Conservation (phyloP, 2,113 vertebrate species). For the Pluvialis apricaria region DNA sequence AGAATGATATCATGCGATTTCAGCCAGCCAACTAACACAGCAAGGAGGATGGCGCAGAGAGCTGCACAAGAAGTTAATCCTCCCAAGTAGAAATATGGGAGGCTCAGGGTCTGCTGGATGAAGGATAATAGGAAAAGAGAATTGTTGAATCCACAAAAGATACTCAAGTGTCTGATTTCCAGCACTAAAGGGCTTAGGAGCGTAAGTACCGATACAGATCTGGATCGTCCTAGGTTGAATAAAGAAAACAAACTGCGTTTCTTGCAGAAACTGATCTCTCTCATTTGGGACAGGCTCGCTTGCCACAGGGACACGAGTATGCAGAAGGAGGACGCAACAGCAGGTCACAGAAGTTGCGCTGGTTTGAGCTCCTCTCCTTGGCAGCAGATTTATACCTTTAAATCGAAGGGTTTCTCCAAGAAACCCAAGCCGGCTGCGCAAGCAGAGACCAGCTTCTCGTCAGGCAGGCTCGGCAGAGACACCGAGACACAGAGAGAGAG, state of each 20-base stretch:
- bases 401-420: background rate
- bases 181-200: background rate
- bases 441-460: background rate
- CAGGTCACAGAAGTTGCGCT: background rate
- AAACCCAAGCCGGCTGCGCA: background rate
- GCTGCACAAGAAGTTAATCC: background rate
- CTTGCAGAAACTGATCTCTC: background rate
- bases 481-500: no score
- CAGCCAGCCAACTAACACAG: background rate
- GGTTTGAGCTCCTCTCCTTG: background rate
- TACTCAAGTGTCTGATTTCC: background rate
- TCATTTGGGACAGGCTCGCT: background rate
- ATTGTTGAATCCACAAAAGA: background rate
- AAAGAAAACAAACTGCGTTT: background rate
- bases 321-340: background rate
- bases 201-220: background rate
- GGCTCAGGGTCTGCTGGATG: background rate
- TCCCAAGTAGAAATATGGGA: background rate
- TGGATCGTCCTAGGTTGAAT: background rate
- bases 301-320: background rate
- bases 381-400: background rate
- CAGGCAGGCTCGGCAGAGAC: background rate
- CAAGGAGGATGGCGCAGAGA: background rate
- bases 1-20: background rate
- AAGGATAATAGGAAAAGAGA: background rate